Evolutionary conservation across 2,113 vertebrate species (phyloP), one percentile per base, ranked within the genome.

Genomic region (Eulemur macaco): DNA sequence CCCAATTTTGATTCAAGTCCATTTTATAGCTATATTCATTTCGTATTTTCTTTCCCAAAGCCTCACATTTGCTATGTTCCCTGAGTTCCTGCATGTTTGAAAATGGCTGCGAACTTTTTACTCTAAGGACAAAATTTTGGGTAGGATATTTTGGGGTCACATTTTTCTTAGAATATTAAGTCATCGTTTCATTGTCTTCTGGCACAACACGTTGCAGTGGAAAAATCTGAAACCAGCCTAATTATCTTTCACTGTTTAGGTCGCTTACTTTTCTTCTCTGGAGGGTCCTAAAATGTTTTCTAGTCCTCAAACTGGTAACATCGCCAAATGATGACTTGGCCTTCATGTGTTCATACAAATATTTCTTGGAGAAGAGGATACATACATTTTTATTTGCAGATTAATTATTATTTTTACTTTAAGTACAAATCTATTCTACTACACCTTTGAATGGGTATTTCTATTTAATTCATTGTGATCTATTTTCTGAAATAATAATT

Each of bases 151-250:
- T 25, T 86, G 84, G 88, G 68, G 31, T 84, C 64, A 86, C 14
- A 60, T 86, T 91, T 77, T 96, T 81, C 87, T 81, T 45, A 76
- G 45, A 66, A 54, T 17, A 66, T 29, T 74, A 56, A 92, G 54
- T 89, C 45, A 89, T 83, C 89, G 52, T 68, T 95, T 95, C 47
- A 94, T 92, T 95, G 69, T 89, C 23, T 95, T 90, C 27, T 92
- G 85, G 83, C 86, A 83, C 18, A 71, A 37, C 85, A n/a, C 1
- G 31, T 74, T 78, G 42, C 6, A 83, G 6, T 95, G 84, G 69
- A 94, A 95, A 96, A 82, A 13, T 80, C 31, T 93, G 56, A 95
- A 68, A 31, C 34, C 27, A 58, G 8, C 1, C 3, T 56, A 84
- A 86, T 78, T 78, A 90, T 83, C 84, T 91, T 85, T 50, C 71